Evolutionary conservation across 2,113 vertebrate species (phyloP).

Genomic region (Jacana jacana): DNA sequence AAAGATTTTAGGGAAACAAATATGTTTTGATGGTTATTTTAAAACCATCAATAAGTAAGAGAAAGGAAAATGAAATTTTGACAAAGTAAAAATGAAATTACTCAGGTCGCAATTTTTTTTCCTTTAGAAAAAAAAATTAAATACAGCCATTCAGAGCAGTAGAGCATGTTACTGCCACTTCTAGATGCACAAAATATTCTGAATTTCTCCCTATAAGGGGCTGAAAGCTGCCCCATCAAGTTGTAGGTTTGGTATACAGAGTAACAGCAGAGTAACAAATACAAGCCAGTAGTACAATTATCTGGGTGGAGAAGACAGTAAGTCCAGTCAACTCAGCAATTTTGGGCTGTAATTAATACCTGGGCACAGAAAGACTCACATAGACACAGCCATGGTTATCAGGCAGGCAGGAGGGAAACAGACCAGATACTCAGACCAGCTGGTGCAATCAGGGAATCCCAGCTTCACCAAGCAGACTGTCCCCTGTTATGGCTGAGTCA

Average conservation of each 20-base stretch:
- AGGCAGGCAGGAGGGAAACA: background rate
- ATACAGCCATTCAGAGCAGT: background rate
- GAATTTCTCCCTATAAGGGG: background rate
- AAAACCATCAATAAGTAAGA: background rate
- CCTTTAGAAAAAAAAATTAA: background rate
- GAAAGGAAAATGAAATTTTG: background rate
- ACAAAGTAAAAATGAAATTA: background rate
- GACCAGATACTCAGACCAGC: background rate
- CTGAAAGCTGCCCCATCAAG: background rate
- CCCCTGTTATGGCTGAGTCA: background rate
- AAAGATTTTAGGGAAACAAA: background rate
- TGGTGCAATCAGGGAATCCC: rapidly evolving
- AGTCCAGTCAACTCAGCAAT: background rate
- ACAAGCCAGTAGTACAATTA: background rate
- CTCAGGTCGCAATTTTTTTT: background rate
- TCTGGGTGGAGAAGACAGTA: background rate
- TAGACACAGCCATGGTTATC: rapidly evolving
- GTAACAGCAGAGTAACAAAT: background rate
- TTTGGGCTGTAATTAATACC: rapidly evolving
- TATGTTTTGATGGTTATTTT: background rate
- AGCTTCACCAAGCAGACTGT: background rate
- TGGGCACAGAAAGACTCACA: rapidly evolving
- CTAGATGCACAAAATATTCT: background rate
- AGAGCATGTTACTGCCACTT: background rate
- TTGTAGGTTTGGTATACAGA: rapidly evolving